These are phyloP conservation scores for Cebidichthys violaceus DNA, from an alignment of 2,113 vertebrate species.

Conservation along the genomic window DNA sequence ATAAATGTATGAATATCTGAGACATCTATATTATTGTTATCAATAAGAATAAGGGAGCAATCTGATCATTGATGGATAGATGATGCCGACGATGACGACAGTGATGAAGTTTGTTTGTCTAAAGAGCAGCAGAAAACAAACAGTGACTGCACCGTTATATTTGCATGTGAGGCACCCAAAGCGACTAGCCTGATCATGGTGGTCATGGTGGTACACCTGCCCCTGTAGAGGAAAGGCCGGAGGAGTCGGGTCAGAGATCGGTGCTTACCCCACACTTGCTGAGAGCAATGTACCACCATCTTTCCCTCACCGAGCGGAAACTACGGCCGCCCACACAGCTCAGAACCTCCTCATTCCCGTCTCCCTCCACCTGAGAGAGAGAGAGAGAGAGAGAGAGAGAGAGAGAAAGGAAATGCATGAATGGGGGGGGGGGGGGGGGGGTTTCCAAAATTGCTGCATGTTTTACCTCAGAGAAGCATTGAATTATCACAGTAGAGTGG, in stretches of 20 bases:
- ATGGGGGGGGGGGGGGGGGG: background rate
- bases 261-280: constrained; percentile 94
- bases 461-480: constrained; percentile 49
- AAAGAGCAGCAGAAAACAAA: constrained; percentile 21
- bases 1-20: background rate
- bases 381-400: background rate
- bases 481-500: constrained; percentile 55
- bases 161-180: background rate
- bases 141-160: background rate
- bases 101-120: constrained; percentile 7
- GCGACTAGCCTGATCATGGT: background rate
- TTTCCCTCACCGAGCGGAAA: constrained; percentile 92
- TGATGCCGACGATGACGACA: background rate
- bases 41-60: background rate
- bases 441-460: constrained; percentile 34
- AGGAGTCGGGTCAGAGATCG: constrained; percentile 38
- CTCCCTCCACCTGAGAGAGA: constrained; percentile 83
- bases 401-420: background rate
- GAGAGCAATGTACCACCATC: constrained; percentile 96
- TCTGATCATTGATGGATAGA: background rate
- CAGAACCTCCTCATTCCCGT: constrained; percentile 86
- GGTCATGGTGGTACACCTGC: constrained; percentile 1
- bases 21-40: background rate
- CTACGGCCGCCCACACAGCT: constrained; percentile 92
- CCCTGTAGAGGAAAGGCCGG: constrained; percentile 2